Evolutionary conservation across 2,797 vertebrate species (phyloP), one percentile per base, ranked within the genome.

Genomic region (Xenentodon cancila): DNA sequence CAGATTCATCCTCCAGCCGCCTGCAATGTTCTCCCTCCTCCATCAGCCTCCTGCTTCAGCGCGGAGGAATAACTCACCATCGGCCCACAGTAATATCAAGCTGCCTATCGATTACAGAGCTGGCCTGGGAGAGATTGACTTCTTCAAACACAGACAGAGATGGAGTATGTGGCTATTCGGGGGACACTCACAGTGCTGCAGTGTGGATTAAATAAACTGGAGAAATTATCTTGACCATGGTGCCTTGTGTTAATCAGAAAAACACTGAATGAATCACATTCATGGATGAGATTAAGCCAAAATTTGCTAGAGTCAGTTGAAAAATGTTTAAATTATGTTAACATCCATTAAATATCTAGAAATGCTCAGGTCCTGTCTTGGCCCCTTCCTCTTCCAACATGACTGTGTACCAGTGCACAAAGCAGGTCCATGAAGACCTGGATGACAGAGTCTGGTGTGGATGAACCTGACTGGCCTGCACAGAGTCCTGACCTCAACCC

Each of bases 1-100:
- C 75, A 50, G 55, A 57, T 45, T 79, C 65, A 70, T 52, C 59
- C 21, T 27, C 27, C 27, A 9, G 16, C 56, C 0, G 3, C 42
- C 50, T 30, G 9, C 48, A 25, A 18, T 27, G 12, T 19, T 17
- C n/a, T 45, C 45, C 54, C 43, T 70, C 60, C 56, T 73, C 76
- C 75, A 47, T 78, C 74, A 65, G 52, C 60, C 59, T 34, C 51
- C 64, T 21, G 54, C 64, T 34, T 64, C 67, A 20, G 56, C 56
- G 45, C 1, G 1, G 50, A 70, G 68, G 71, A 79, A 86, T 88
- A 84, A 86, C 68, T 84, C 82, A 74, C 30, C 61, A 3, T 21
- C 37, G 9, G 61, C 60, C 51, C 47, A 32, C 60, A 25, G 72
- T 68, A 69, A 71, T 68, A 66, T 77, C 64, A 55, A 69, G 32